Evolutionary conservation across 92 coral and sea anemone species (phyloP), one percentile per base, ranked within the genome.

Genomic region (Galaxea fascicularis): DNA sequence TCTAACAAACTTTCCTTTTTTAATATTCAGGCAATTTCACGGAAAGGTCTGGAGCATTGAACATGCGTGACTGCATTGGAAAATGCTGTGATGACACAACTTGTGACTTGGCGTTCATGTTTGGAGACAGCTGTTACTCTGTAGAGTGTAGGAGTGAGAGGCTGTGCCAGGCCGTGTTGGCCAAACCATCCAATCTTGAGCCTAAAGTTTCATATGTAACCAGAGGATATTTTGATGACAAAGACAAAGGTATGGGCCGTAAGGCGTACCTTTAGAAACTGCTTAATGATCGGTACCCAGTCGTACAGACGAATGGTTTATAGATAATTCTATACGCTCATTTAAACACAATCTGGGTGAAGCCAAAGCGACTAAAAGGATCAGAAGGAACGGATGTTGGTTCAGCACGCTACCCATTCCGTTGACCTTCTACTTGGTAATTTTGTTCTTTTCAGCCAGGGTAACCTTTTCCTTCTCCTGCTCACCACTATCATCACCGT

Each of bases 91-190:
- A 96, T 51, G 91, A 93, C 53, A 78, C 82, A 20, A 73, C 97
- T 39, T 96, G 99, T 74, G 99, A 96, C 92, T 87, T 94, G 70
- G 99, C 99, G 73, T 93, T 96, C 92, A 96, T 96, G 98, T 90
- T 94, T 73, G 99, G 99, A n/a, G 89, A 89, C 76, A 94, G 90
- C 76, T 96, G 99, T 85, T 96, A 95, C 64, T 96, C 99, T 10
- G 99, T 96, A 69, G 85, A 90, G 71, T 96, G 99, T 56, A 62
- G 76, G 26, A 93, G 85, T 47, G 96, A 92, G 80, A 95, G 92
- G 60, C 52, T 78, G 30, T 96, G 99, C 35, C 97, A 96, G 71
- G 98, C 98, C 21, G 98, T 94, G 52, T 45, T 90, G 54, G 98
- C 99, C 52, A 95, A 94, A 76, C 93, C 98, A 8, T 84, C 95